Conservation (phyloP, 2,888 invertebrate genomes). For the Pyrochroa serraticornis region DNA sequence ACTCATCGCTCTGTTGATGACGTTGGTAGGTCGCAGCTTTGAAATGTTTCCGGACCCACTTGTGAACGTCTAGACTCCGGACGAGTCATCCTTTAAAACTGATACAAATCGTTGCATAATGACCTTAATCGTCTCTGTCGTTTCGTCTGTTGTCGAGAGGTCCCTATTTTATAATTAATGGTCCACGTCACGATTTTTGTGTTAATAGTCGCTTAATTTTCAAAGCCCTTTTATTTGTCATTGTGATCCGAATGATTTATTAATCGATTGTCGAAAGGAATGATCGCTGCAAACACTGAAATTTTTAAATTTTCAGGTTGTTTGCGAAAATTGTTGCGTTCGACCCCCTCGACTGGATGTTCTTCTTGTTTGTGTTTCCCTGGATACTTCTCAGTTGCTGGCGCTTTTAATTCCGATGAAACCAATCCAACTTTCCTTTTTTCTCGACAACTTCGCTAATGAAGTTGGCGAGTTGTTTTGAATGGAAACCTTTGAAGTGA, state of each 20-base stretch:
- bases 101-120: conserved; percentile 21
- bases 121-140: conserved; percentile 12
- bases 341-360: not conserved
- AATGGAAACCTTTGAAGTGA: conserved; percentile 14
- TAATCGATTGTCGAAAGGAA: not conserved
- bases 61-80: conserved; percentile 21
- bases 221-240: conserved; percentile 17
- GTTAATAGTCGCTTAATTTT: conserved; percentile 33
- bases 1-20: conserved; percentile 11
- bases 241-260: conserved; percentile 16
- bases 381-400: conserved; percentile 5
- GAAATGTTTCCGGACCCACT: conserved; percentile 10
- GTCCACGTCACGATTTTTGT: conserved; percentile 31
- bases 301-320: no score
- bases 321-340: no score
- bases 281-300: no score
- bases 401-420: conserved; percentile 12
- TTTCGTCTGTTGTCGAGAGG: conserved; percentile 1
- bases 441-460: conserved; percentile 6
- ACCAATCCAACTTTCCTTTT: conserved; percentile 22
- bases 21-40: conserved; percentile 1
- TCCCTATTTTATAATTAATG: conserved; percentile 31
- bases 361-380: conserved; percentile 2
- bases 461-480: conserved; percentile 6
- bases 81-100: conserved; percentile 10